Evolutionary conservation across 2,888 invertebrate genomes (phyloP).

Genomic region (Rhagophthalmus giganteus): DNA sequence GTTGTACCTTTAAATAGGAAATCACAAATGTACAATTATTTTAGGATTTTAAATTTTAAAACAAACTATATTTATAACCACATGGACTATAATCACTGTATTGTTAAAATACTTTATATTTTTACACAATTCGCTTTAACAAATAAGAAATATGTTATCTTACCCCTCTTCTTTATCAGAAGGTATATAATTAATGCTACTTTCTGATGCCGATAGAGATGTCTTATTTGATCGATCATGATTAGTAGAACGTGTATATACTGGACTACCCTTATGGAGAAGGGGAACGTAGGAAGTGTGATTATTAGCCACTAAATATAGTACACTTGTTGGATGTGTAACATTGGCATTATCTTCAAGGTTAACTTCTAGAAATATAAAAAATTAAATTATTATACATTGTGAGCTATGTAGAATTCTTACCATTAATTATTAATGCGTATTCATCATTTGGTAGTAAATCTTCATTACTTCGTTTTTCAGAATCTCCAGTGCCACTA

Average conservation of each 20-base stretch:
- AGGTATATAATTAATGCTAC: slow-evolving; percentile 11
- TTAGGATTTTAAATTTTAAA: slow-evolving; percentile 25
- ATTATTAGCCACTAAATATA: slow-evolving; percentile 37
- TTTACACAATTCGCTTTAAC: slow-evolving; percentile 1
- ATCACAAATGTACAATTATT: slow-evolving; percentile 28
- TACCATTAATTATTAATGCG: slow-evolving; percentile 43
- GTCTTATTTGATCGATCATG: slow-evolving; percentile 44
- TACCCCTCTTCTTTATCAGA: slow-evolving; percentile 9
- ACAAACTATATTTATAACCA: slow-evolving; percentile 12
- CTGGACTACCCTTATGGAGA: slow-evolving; percentile 36
- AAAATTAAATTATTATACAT: too few relatives aligned
- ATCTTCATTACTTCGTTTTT: slow-evolving; percentile 66
- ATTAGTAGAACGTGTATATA: slow-evolving; percentile 46
- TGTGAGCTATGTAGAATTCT: too few relatives aligned
- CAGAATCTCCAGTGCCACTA: slow-evolving; percentile 79
- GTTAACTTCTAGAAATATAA: slow-evolving; percentile 31
- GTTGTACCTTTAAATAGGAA: slow-evolving; percentile 43
- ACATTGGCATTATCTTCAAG: slow-evolving; percentile 30
- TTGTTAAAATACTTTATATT: slow-evolving; percentile 23
- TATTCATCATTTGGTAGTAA: slow-evolving; percentile 48
- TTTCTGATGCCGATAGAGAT: slow-evolving; percentile 11
- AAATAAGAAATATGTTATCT: slow-evolving; percentile 1
- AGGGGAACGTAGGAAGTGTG: slow-evolving; percentile 45
- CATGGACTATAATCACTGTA: slow-evolving; percentile 26
- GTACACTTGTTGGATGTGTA: slow-evolving; percentile 39